Evolutionary conservation across 2,113 vertebrate genomes (phyloP).

Genomic region (Thunnus thynnus): DNA sequence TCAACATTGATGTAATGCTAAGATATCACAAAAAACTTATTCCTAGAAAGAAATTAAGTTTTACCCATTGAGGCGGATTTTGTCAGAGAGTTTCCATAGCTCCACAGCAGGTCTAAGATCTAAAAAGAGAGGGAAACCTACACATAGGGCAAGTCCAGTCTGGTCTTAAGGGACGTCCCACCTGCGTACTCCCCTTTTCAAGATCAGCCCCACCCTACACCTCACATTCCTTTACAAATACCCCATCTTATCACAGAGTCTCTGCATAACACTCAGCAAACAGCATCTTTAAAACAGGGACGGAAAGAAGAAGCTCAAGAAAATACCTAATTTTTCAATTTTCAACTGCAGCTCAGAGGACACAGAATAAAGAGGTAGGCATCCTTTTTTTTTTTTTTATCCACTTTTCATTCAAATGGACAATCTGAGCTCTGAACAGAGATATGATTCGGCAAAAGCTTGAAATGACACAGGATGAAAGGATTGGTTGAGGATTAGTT

Average conservation of each 20-base stretch:
- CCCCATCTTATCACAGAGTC: background rate
- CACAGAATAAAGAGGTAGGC: slow-evolving; percentile 56
- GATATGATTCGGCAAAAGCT: slow-evolving; percentile 24
- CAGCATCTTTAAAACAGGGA: slow-evolving; percentile 26
- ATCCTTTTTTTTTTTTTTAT: background rate
- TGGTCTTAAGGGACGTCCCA: slow-evolving; percentile 58
- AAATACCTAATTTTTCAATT: background rate
- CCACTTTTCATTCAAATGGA: background rate
- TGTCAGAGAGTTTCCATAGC: background rate
- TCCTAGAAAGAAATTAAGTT: background rate
- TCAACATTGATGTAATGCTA: no score
- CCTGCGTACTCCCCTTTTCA: background rate
- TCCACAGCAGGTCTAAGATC: background rate
- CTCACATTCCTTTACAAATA: slow-evolving; percentile 79
- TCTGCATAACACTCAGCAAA: slow-evolving; percentile 17
- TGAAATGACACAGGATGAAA: slow-evolving; percentile 22
- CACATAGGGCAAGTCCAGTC: slow-evolving; percentile 72
- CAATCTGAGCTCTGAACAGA: background rate
- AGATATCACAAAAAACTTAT: no score
- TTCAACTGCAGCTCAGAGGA: background rate
- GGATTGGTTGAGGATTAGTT: slow-evolving; percentile 24
- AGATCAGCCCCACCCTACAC: slow-evolving; percentile 58
- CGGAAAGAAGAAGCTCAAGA: slow-evolving; percentile 5
- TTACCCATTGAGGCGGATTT: background rate
- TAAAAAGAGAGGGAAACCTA: slow-evolving; percentile 40